phyloP scores from a whole-genome alignment of 2,797 vertebrate species.

The Eutrigla gurnardus region DNA sequence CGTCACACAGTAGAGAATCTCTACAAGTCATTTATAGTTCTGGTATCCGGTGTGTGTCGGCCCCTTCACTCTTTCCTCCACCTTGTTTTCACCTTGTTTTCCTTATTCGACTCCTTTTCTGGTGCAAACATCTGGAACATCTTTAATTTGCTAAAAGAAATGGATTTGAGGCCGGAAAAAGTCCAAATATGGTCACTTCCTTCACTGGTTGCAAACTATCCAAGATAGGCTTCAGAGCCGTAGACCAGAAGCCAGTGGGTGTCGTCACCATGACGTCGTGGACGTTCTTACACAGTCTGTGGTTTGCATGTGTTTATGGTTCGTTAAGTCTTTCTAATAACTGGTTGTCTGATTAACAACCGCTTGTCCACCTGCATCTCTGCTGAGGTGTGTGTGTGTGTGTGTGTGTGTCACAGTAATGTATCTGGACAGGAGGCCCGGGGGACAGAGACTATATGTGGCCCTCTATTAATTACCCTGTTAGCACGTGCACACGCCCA shows the following conservation, averaged over 20 bases:
- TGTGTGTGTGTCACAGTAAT: constrained; percentile 52
- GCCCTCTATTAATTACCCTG: constrained; percentile 63
- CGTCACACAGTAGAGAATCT: neutral
- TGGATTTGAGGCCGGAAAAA: neutral
- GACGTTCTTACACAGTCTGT: too few relatives aligned
- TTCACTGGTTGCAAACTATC: too few relatives aligned
- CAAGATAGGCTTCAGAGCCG: too few relatives aligned
- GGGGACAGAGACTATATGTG: constrained; percentile 58
- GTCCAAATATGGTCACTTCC: too few relatives aligned
- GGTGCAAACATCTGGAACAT: too few relatives aligned
- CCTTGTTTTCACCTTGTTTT: neutral
- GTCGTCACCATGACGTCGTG: too few relatives aligned
- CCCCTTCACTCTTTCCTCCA: neutral
- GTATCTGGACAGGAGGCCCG: constrained; percentile 56
- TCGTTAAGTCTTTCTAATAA: neutral
- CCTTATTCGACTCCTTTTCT: too few relatives aligned
- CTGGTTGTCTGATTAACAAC: neutral
- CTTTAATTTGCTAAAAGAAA: too few relatives aligned
- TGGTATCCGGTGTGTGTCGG: neutral
- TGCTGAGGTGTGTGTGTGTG: constrained; percentile 17
- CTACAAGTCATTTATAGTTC: neutral
- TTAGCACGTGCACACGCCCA: constrained; percentile 24
- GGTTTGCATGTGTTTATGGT: neutral
- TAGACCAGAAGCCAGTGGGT: too few relatives aligned
- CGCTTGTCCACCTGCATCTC: constrained; percentile 25